Conservation (phyloP, 2,797 vertebrate genomes). For the Dromococcyx pavoninus region DNA sequence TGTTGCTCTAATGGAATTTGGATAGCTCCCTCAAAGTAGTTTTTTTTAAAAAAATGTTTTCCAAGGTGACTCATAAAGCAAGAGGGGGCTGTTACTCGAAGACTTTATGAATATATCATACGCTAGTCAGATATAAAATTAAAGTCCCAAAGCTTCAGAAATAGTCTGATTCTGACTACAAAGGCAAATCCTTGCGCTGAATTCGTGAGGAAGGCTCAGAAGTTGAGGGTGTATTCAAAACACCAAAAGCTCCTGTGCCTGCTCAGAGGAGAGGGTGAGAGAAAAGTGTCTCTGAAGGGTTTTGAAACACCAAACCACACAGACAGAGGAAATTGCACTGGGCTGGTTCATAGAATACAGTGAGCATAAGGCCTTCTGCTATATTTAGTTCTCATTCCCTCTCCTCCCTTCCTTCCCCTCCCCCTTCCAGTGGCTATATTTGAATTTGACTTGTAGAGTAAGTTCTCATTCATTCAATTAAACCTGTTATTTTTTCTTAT, state of each 20-base stretch:
- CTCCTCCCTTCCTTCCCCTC: neutral
- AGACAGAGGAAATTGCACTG: neutral
- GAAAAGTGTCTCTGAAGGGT: neutral
- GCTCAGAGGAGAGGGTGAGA: neutral
- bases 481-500: neutral
- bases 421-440: neutral
- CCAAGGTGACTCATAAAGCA: constrained; percentile 3
- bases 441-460: neutral
- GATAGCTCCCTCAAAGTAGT: neutral
- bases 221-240: neutral
- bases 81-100: neutral
- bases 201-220: neutral
- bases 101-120: neutral
- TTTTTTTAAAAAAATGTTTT: neutral
- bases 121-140: neutral
- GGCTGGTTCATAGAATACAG: neutral
- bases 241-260: neutral
- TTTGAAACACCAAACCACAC: neutral
- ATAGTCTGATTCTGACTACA: neutral
- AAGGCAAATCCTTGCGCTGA: neutral
- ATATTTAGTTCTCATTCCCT: constrained; percentile 16
- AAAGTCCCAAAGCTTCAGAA: neutral
- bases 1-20: constrained; percentile 1
- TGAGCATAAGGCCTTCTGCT: neutral
- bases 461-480: neutral